These are phyloP conservation scores for Tursiops truncatus DNA, from an alignment of 2,113 vertebrate genomes.

Conservation along the genomic window DNA sequence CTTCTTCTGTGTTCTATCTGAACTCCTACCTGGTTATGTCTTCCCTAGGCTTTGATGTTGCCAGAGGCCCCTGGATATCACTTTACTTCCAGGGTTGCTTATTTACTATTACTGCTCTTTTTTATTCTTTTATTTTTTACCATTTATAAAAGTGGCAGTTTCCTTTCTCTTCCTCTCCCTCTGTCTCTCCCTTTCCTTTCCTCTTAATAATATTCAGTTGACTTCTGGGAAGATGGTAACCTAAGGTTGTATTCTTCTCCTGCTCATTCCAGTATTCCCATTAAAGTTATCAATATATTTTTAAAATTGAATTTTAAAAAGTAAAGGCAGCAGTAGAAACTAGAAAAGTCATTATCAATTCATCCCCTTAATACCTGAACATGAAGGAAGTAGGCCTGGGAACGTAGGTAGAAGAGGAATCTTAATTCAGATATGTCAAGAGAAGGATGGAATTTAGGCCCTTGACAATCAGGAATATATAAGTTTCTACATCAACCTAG, in stretches of 20 bases:
- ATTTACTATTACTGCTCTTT: constrained; percentile 69
- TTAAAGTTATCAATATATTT: neutral
- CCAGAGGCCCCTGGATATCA: neutral
- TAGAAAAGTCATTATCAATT: neutral
- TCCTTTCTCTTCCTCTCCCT: neutral
- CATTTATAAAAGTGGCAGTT: neutral
- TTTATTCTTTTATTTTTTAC: neutral
- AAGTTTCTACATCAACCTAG: neutral
- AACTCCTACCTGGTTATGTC: rapidly evolving
- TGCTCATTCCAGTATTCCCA: neutral
- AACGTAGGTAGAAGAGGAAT: neutral
- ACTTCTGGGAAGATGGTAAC: neutral
- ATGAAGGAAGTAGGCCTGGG: neutral
- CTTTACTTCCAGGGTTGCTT: constrained; percentile 36
- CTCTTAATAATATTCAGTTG: neutral
- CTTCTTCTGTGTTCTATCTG: constrained; percentile 52
- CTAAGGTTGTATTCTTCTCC: neutral
- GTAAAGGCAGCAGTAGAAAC: neutral
- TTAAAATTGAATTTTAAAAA: neutral
- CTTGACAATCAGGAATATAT: neutral
- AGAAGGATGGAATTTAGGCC: neutral
- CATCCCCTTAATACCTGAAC: neutral
- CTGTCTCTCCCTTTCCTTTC: neutral
- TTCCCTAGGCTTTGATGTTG: neutral
- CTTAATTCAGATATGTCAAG: neutral